phyloP scores from a whole-genome alignment of 2,113 vertebrate species.

The Nesogale talazaci region DNA sequence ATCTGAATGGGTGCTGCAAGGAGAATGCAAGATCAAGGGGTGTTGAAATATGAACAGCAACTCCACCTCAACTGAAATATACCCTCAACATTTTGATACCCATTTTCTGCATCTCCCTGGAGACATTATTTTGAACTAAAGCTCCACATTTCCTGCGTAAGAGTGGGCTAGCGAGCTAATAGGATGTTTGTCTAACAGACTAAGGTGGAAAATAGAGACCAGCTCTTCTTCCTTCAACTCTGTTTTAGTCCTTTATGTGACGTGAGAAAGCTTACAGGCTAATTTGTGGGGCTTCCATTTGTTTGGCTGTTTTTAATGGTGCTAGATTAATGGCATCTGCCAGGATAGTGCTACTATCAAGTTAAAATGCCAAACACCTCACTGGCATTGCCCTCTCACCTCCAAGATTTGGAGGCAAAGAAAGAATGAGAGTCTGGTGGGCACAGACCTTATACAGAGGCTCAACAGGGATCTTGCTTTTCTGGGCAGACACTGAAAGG shows the following conservation, averaged over 20 bases:
- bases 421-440: not conserved
- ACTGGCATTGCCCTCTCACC: not conserved
- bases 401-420: not conserved
- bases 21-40: slow-evolving; percentile 62
- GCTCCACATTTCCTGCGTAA: not conserved
- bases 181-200: not conserved
- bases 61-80: not conserved
- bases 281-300: not conserved
- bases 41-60: slow-evolving; percentile 45
- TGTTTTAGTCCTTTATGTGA: not conserved
- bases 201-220: not conserved
- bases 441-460: too few species aligned
- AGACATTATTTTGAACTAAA: not conserved
- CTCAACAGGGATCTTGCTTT: not conserved
- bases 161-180: not conserved
- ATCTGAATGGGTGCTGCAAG: slow-evolving; percentile 55
- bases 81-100: not conserved
- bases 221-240: slow-evolving; percentile 3
- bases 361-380: not conserved
- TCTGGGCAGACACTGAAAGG: not conserved
- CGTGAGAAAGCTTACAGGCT: not conserved
- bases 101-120: not conserved
- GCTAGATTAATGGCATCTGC: not conserved
- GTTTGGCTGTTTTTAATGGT: not conserved
- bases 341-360: not conserved